Evolutionary conservation across 2,797 vertebrate species (phyloP).

Genomic region (Gymnoscopelus braueri): DNA sequence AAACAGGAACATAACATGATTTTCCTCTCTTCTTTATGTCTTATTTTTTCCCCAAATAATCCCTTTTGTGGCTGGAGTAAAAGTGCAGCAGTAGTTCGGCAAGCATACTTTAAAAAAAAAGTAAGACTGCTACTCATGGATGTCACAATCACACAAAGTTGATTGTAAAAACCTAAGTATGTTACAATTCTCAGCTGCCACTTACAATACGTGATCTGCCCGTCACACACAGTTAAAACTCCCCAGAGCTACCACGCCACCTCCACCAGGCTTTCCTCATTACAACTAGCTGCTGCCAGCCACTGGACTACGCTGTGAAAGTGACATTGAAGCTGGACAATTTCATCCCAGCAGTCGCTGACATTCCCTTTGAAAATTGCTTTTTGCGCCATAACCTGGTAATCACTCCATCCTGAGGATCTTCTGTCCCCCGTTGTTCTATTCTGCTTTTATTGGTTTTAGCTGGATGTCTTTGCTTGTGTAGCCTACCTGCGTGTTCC

Average conservation of each 20-base stretch:
- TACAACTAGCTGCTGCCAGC: constrained; percentile 71
- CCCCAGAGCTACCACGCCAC: constrained; percentile 59
- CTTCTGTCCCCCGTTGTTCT: constrained; percentile 44
- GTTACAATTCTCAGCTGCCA: constrained; percentile 68
- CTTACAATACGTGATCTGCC: constrained; percentile 65
- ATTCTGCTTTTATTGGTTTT: constrained; percentile 53
- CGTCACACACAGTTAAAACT: constrained; percentile 64
- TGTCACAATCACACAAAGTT: constrained; percentile 42
- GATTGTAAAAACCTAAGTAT: constrained; percentile 59
- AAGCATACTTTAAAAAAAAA: too few species aligned
- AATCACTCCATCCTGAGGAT: constrained; percentile 62
- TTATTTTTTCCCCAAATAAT: too few species aligned
- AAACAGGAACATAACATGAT: too few species aligned
- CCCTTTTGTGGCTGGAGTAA: too few species aligned
- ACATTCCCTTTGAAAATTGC: constrained; percentile 66
- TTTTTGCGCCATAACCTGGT: constrained; percentile 57
- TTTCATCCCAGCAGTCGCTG: constrained; percentile 72
- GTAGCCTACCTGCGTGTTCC: constrained; percentile 34
- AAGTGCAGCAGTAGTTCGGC: too few species aligned
- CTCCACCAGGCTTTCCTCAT: constrained; percentile 70
- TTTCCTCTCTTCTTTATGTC: too few species aligned
- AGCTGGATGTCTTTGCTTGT: constrained; percentile 47
- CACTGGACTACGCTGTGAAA: constrained; percentile 64
- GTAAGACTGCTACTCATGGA: too few species aligned
- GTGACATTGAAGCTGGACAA: constrained; percentile 66